These are phyloP conservation scores for Okamejei kenojei DNA, from an alignment of 2,797 vertebrate species.

Conservation along the genomic window DNA sequence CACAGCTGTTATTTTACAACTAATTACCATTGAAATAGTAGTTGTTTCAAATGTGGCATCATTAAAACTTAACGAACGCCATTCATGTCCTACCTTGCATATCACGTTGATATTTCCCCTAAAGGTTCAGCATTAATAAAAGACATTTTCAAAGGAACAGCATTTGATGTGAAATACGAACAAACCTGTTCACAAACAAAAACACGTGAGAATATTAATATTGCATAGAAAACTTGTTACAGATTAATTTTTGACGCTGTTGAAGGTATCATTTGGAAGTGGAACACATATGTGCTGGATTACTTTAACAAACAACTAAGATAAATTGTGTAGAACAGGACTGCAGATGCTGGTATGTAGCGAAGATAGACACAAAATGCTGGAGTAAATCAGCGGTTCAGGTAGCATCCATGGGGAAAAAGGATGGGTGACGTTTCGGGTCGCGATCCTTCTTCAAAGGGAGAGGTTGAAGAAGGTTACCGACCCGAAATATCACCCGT, in stretches of 20 bases:
- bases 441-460: no score
- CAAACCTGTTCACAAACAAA: conserved; percentile 49
- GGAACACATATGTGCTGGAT: neutral
- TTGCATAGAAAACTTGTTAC: neutral
- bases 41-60: neutral
- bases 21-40: neutral
- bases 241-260: neutral
- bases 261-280: neutral
- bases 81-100: conserved; percentile 56
- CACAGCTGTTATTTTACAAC: neutral
- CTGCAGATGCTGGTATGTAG: no score
- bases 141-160: conserved; percentile 58
- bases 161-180: conserved; percentile 61
- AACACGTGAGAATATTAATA: neutral
- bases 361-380: no score
- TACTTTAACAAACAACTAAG: neutral
- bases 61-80: neutral
- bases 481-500: no score
- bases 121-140: conserved; percentile 54
- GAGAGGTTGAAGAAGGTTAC: no score
- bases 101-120: conserved; percentile 56
- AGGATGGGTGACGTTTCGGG: no score
- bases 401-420: no score
- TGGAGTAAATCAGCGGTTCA: no score
- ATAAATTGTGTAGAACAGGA: neutral